Evolutionary conservation across 2,888 invertebrate species (phyloP), one percentile per base, ranked within the genome.

Genomic region (Heliothis peltigera): DNA sequence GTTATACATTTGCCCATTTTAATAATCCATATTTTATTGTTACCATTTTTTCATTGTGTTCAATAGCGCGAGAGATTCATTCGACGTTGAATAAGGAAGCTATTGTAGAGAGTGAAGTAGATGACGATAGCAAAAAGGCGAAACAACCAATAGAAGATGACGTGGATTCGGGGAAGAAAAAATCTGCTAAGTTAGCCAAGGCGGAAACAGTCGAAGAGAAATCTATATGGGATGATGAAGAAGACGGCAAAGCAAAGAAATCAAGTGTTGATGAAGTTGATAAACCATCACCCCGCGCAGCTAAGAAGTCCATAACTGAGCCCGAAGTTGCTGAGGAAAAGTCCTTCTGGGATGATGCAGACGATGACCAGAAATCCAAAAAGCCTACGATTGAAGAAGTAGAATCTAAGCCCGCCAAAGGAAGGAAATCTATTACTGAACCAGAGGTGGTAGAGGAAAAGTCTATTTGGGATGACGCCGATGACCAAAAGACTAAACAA

Each of bases 61-160:
- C 75, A 88, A 89, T 94, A 95, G 95, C 95, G 67, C 94, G 89
- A 90, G 95, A 95, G 93, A 91, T 95, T 84, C 94, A 92, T 89
- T 91, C 94, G 84, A 92, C 91, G 80, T 89, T 95, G 81, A 91
- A 88, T 81, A 95, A 91, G 81, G 94, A 95, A 90, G 86, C 92
- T 47, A 87, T 92, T 70, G 82, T 92, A 77, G 95, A 96, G 88
- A 93, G 91, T 80, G 90, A 95, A 71, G 85, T 95, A 56, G 94
- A 96, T 75, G 95, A 90, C 22, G 89, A 90, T 58, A 80, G 70
- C 60, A 89, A 87, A 73, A 82, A 83, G 44, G 85, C 81, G 60
- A 82, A 91, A 70, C 79, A 85, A 53, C 77, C 80, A 35, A 55
- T 90, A 4, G 88, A 91, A 80, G 87, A 91, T 19, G 84, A 88